Percentiles rank a stretch among this genome's conserved stretches.
phyloP scores from a whole-genome alignment of 2,113 vertebrate species.

The Anseranas semipalmata region DNA sequence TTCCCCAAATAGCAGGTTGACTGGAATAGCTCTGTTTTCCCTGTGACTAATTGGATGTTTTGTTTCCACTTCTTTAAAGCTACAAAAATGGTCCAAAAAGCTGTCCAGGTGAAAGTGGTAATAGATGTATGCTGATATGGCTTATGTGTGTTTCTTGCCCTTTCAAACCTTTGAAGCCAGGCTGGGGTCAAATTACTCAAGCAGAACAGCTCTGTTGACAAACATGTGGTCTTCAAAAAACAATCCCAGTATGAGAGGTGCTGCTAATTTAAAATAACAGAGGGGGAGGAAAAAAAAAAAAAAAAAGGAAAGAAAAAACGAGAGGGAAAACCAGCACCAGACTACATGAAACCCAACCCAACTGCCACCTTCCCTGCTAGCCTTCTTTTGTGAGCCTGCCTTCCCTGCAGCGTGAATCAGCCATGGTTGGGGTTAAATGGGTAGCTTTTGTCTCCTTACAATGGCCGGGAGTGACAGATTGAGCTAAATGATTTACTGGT shows the following conservation, averaged over 20 bases:
- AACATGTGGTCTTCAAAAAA: slow-evolving; percentile 54
- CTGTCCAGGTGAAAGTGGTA: slow-evolving; percentile 53
- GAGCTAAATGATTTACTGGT: slow-evolving; percentile 75
- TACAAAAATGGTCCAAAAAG: background rate
- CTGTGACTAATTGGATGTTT: slow-evolving; percentile 39
- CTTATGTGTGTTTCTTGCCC: slow-evolving; percentile 25
- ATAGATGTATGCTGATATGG: background rate
- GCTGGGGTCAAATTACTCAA: slow-evolving; percentile 52
- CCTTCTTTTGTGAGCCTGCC: slow-evolving; percentile 53
- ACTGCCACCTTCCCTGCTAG: slow-evolving; percentile 51
- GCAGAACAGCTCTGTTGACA: slow-evolving; percentile 67
- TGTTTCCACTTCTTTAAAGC: background rate
- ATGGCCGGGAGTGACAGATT: slow-evolving; percentile 66
- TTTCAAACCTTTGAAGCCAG: slow-evolving; percentile 49
- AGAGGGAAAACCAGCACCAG: slow-evolving; percentile 41
- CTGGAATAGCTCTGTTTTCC: background rate
- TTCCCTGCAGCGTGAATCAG: slow-evolving; percentile 67
- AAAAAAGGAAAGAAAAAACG: background rate
- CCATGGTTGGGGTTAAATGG: slow-evolving; percentile 76
- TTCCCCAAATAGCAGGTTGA: slow-evolving; percentile 26
- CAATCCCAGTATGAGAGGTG: slow-evolving; percentile 22
- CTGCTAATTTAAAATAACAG: slow-evolving; percentile 60
- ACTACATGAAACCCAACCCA: slow-evolving; percentile 57
- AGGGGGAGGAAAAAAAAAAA: background rate
- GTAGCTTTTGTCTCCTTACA: slow-evolving; percentile 72